Evolutionary conservation across 2,888 invertebrate species (phyloP), one percentile per base, ranked within the genome.

Genomic region (Chaitophorus viminalis): DNA sequence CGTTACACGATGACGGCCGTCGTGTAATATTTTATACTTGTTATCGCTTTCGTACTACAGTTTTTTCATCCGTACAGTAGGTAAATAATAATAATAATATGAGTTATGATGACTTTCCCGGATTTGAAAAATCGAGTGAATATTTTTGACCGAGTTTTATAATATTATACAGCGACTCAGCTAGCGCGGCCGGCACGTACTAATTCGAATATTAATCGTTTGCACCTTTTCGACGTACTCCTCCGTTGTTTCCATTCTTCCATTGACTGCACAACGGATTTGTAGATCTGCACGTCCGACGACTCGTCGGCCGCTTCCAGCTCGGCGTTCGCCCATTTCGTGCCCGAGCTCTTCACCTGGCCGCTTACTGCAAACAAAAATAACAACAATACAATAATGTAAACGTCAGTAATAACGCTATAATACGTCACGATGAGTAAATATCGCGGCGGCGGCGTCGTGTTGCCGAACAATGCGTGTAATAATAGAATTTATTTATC

Each of bases 291-390:
- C 3, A 93, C 93, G 91, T 96, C 96, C 90, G 94, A 93, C 33
- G 93, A 91, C 91, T 96, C 96, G 92, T 96, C 96, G 90, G 94
- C 92, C 39, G 93, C 93, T 91, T 96, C 96, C 92, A 94, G 93
- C 89, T 93, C 93, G 76, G 92, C 92, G 60, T 89, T 90, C 21
- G 90, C 90, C 90, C 90, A 90, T 82, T 88, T 89, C 75, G 90
- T 90, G 8, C 90, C 90, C 5, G 90, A 89, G 75, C 65, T 68
- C 46, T 68, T 78, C 29, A 46, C 83, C 17, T 78, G 76, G 3
- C 68, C 82, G 79, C 82, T 87, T 3, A 79, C 86, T 87, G 79
- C 18, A 25, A 72, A 36, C 54, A 36, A 54, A 72, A 33, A 75
- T 36, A 72, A 54, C 25, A 21, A 52, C 29, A 11, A 52, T 14